A percentile compares a stretch with the other conserved stretches of the same genome.
These are phyloP conservation scores for Xylophagus ater DNA, from an alignment of 2,888 invertebrate genomes.

Conservation along the genomic window DNA sequence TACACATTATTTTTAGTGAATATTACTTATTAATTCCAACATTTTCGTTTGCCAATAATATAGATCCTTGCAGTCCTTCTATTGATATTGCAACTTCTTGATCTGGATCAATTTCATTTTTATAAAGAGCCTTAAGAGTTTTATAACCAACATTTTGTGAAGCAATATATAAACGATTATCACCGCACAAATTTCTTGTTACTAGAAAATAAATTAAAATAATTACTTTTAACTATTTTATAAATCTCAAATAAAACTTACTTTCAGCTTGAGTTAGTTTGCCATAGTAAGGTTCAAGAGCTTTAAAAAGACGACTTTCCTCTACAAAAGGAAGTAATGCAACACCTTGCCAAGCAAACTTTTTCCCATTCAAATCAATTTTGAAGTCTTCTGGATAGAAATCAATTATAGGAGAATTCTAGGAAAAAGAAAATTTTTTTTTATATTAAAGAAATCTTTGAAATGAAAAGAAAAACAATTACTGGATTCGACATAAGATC, in stretches of 20 bases:
- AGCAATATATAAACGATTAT: slow-evolving; percentile 81
- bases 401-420: slow-evolving; percentile 91
- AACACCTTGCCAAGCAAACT: slow-evolving; percentile 99
- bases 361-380: slow-evolving; percentile 97
- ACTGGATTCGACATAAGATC: slow-evolving; percentile 84
- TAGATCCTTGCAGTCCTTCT: slow-evolving; percentile 75
- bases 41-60: slow-evolving; percentile 61
- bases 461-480: slow-evolving; percentile 28
- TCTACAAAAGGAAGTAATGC: slow-evolving; percentile 97
- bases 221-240: too few relatives aligned
- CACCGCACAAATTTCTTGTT: slow-evolving; percentile 74
- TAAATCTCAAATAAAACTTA: slow-evolving; percentile 35
- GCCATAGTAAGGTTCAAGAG: slow-evolving; percentile 68
- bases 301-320: slow-evolving; percentile 74
- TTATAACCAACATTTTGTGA: slow-evolving; percentile 57
- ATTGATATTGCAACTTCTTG: slow-evolving; percentile 50
- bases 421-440: slow-evolving; percentile 4
- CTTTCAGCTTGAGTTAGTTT: slow-evolving; percentile 75
- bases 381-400: slow-evolving; percentile 97
- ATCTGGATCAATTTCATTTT: slow-evolving; percentile 41
- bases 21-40: slow-evolving; percentile 54
- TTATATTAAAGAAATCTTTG: slow-evolving; percentile 4
- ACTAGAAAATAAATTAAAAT: too few relatives aligned
- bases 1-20: too few relatives aligned
- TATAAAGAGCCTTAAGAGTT: slow-evolving; percentile 59